Conservation (phyloP, 2,888 invertebrate species). For the Calephelis perditalis region DNA sequence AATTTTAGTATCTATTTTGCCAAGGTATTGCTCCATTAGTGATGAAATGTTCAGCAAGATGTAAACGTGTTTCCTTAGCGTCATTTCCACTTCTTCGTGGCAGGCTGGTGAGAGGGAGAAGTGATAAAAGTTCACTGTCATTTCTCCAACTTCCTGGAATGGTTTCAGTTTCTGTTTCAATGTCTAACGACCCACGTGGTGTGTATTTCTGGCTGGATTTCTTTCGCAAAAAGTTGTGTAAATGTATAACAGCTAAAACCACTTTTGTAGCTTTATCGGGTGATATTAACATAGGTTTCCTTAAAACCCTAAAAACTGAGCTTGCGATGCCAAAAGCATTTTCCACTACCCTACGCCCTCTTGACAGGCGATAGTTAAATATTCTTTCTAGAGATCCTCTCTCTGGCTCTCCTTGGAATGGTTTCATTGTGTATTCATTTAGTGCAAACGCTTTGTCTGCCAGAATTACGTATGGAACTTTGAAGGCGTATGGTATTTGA, state of each 20-base stretch:
- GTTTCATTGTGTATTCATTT: too few species aligned
- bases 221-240: constrained; percentile 22
- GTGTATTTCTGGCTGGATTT: constrained; percentile 12
- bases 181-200: constrained; percentile 17
- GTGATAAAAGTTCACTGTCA: too few species aligned
- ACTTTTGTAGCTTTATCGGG: constrained; percentile 4
- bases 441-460: constrained; percentile 4
- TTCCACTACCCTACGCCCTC: background rate
- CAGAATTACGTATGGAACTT: constrained; percentile 7
- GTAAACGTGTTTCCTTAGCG: constrained; percentile 30
- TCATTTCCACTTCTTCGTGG: constrained; percentile 29
- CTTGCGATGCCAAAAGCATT: constrained; percentile 1
- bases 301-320: constrained; percentile 7
- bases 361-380: background rate
- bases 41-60: constrained; percentile 31
- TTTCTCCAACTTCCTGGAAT: constrained; percentile 31
- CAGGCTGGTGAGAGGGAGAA: constrained; percentile 27
- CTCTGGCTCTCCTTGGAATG: too few species aligned
- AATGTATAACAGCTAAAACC: constrained; percentile 21
- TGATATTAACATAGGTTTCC: constrained; percentile 6
- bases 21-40: constrained; percentile 30
- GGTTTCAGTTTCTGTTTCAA: constrained; percentile 14
- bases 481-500: constrained; percentile 8
- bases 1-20: constrained; percentile 30
- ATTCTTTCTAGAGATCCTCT: constrained; percentile 5